Evolutionary conservation across 2,797 vertebrate species (phyloP).

Genomic region (Lagorchestes hirsutus): DNA sequence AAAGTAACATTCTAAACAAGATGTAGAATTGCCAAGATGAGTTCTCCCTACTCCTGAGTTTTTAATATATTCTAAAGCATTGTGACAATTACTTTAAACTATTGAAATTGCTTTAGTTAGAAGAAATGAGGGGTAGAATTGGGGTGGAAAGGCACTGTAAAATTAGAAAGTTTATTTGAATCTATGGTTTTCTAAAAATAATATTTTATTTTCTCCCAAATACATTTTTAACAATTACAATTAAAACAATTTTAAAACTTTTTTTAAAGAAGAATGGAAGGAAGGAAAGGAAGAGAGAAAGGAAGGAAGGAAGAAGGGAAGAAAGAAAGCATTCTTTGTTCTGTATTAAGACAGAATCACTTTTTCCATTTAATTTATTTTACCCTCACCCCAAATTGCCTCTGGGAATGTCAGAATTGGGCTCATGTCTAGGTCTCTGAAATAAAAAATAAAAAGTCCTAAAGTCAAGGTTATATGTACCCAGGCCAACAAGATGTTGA

Average conservation of each 20-base stretch:
- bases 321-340: neutral
- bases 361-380: neutral
- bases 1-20: conserved; percentile 51
- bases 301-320: no score
- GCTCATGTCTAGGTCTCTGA: neutral
- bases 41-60: neutral
- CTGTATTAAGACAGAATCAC: neutral
- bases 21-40: conserved; percentile 42
- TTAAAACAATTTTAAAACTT: neutral
- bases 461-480: neutral
- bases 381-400: neutral
- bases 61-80: neutral
- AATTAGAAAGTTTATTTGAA: neutral
- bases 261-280: neutral
- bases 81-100: conserved; percentile 31
- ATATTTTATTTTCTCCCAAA: neutral
- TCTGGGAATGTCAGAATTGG: neutral
- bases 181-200: neutral
- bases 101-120: conserved; percentile 44
- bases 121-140: neutral
- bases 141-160: neutral
- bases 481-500: neutral
- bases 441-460: neutral
- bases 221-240: no score
- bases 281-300: neutral